A percentile compares a stretch with the other conserved stretches of the same genome.
Evolutionary conservation across 2,888 invertebrate genomes (phyloP).

Genomic region (Meta bourneti): DNA sequence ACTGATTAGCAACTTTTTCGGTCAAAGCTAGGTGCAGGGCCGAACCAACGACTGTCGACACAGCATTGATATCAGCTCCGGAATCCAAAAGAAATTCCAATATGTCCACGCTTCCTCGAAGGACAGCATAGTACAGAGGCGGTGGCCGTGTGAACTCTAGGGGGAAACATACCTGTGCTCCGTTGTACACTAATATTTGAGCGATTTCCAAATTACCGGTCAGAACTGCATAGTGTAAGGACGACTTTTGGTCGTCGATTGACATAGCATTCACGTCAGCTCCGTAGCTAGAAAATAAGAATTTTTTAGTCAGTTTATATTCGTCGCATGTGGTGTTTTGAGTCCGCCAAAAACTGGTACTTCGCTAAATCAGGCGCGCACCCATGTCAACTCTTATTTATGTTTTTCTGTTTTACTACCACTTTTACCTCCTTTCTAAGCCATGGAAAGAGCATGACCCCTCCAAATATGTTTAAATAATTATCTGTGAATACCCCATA

Average conservation of each 20-base stretch:
- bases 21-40: slow-evolving; percentile 87
- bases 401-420: too few species aligned
- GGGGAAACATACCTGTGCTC: slow-evolving; percentile 86
- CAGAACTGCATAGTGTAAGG: slow-evolving; percentile 92
- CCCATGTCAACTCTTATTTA: background rate
- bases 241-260: slow-evolving; percentile 90
- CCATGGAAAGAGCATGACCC: too few species aligned
- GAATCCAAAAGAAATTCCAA: slow-evolving; percentile 82
- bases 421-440: too few species aligned
- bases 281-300: slow-evolving; percentile 84
- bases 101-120: slow-evolving; percentile 88
- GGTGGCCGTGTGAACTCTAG: slow-evolving; percentile 86
- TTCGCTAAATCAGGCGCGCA: background rate
- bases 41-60: slow-evolving; percentile 90
- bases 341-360: background rate
- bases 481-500: too few species aligned
- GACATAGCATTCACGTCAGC: slow-evolving; percentile 93
- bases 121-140: slow-evolving; percentile 91
- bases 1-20: slow-evolving; percentile 81
- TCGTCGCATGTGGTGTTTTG: background rate
- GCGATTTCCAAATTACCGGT: slow-evolving; percentile 87
- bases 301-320: too few species aligned
- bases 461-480: too few species aligned
- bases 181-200: slow-evolving; percentile 89
- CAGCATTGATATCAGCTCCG: slow-evolving; percentile 90